Base-by-base conservation (phyloP, 2,113 vertebrate genomes). In the Anolis carolinensis region DNA sequence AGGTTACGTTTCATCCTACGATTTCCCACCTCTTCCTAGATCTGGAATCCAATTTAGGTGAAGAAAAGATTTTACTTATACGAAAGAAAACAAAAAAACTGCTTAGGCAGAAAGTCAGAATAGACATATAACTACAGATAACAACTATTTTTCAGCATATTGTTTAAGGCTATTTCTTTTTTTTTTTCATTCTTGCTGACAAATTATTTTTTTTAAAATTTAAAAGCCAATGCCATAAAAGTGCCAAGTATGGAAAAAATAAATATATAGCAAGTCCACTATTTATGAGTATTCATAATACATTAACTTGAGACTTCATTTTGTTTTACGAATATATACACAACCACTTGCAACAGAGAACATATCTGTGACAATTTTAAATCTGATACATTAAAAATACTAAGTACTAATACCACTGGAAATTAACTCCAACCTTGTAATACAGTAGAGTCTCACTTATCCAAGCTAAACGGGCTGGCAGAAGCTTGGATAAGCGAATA, bases 51-150 rank as follows among this genome's bases (percentile, higher is more conserved):
- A 92, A 94, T 94, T 94, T 94, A 91, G 94, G 92, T 88, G 90
- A 91, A 91, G 44, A 32, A 91, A 87, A 91, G 87, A 88, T 87
- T 91, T 89, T 91, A 87, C 85, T 93, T 89, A 88, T 90, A 91
- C 81, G 85, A 93, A 94, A 92, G 89, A 93, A 91, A 92, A 93
- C 88, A 94, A 93, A 94, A 95, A 95, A 68, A 91, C 89, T 92
- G 93, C 93, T 94, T 95, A 94, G 94, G 94, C 92, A 93, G 89
- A 94, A 93, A 94, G 91, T 90, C 87, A 90, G 93, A 93, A 87
- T 86, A 94, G 90, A 88, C 89, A 82, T 25, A 86, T 0, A 92
- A 87, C 89, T 86, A 91, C 91, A 92, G 32, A 90, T 21, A 76
- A 91, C 87, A 92, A 93, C 92, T 89, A 85, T 67, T 79, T 87